A percentile compares a stretch with the other conserved stretches of the same genome.
These are phyloP conservation scores for Eubucco bourcierii DNA, from an alignment of 2,113 vertebrate genomes.

Conservation along the genomic window DNA sequence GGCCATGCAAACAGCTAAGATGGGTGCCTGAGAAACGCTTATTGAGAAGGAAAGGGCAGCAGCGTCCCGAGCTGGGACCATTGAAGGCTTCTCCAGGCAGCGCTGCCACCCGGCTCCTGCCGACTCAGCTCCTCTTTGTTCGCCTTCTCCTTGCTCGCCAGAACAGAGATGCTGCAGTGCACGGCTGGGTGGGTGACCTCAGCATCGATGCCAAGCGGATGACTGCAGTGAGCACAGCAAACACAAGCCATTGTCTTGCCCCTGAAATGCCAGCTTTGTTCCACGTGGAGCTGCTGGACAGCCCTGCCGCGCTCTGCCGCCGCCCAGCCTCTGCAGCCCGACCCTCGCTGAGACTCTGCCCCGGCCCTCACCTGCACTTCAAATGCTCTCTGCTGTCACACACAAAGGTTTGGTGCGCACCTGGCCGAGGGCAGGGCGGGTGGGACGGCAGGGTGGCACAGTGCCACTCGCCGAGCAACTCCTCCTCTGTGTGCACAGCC, in stretches of 20 bases:
- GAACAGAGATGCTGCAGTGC: constrained; percentile 41
- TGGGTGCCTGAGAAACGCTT: neutral
- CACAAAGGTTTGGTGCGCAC: accelerated
- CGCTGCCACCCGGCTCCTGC: neutral
- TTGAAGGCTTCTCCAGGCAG: neutral
- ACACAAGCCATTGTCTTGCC: constrained; percentile 28
- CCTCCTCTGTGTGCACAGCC: neutral
- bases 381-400: neutral
- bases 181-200: constrained; percentile 42
- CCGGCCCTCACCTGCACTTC: accelerated
- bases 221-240: constrained; percentile 1
- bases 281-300: neutral
- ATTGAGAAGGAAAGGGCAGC: neutral
- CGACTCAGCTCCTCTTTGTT: constrained; percentile 61
- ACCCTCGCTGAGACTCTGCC: neutral
- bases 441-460: neutral
- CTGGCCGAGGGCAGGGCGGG: neutral
- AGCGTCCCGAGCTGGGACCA: neutral
- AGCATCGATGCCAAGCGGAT: constrained; percentile 20
- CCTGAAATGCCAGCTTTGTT: constrained; percentile 61
- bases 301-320: neutral
- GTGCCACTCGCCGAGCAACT: accelerated
- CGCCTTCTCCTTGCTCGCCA: constrained; percentile 3
- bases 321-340: no score
- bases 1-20: neutral